phyloP scores from a whole-genome alignment of 1,140 invertebrate species.

The Goniozus legneri region DNA sequence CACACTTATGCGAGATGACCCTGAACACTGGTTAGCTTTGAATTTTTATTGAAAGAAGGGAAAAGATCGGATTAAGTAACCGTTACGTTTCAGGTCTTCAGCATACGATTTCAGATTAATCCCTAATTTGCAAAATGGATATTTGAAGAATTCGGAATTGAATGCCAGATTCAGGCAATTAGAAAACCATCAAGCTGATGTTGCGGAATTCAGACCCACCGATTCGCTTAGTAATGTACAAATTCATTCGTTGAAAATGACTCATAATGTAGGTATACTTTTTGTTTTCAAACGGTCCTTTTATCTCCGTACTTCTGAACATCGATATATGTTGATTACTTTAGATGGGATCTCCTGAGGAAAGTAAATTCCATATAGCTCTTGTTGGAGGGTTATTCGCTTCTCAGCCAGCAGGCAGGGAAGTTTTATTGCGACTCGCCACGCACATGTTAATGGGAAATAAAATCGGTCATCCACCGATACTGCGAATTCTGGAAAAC shows the following conservation, averaged over 20 bases:
- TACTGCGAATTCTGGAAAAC: constrained; percentile 64
- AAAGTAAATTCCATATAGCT: constrained; percentile 76
- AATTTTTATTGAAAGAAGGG: background rate
- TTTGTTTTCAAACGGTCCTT: too few species aligned
- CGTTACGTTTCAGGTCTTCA: constrained; percentile 44
- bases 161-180: constrained; percentile 62
- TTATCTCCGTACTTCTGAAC: too few species aligned
- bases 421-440: constrained; percentile 77
- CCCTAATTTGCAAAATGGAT: constrained; percentile 37
- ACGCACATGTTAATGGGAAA: constrained; percentile 75
- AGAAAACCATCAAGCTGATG: constrained; percentile 61
- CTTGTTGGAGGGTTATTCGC: constrained; percentile 81
- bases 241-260: constrained; percentile 65
- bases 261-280: constrained; percentile 55
- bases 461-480: constrained; percentile 61
- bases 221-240: constrained; percentile 60
- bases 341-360: constrained; percentile 69
- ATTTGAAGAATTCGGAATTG: constrained; percentile 59
- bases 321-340: background rate
- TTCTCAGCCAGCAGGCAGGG: constrained; percentile 78
- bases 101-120: constrained; percentile 43
- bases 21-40: constrained; percentile 65
- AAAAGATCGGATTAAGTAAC: background rate
- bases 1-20: constrained; percentile 72
- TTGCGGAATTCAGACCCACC: constrained; percentile 62